Evolutionary conservation across 1,140 invertebrate genomes (phyloP).

Genomic region (Drosophila miranda): DNA sequence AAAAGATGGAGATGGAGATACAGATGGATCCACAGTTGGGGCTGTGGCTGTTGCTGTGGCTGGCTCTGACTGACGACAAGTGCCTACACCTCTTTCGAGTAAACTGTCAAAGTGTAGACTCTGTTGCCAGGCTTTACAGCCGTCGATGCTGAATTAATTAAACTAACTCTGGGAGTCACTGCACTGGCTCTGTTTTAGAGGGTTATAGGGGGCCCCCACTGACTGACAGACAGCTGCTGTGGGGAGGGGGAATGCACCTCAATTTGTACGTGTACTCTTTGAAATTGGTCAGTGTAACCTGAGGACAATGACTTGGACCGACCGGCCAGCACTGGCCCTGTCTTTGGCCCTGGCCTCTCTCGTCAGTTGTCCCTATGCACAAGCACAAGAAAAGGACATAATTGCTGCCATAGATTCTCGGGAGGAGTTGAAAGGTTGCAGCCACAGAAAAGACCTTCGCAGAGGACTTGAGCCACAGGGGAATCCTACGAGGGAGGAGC

Average conservation of each 20-base stretch:
- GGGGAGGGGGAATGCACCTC: slow-evolving; percentile 40
- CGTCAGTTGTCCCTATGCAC: slow-evolving; percentile 27
- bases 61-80: slow-evolving; percentile 67
- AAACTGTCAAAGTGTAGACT: slow-evolving; percentile 65
- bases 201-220: background rate
- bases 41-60: too few relatives aligned
- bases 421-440: slow-evolving; percentile 52
- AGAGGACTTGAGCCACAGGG: background rate
- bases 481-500: background rate
- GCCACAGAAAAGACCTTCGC: slow-evolving; percentile 2
- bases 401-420: slow-evolving; percentile 41
- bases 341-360: slow-evolving; percentile 14
- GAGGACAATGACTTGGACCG: slow-evolving; percentile 54
- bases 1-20: too few relatives aligned
- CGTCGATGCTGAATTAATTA: slow-evolving; percentile 74
- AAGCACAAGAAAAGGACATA: slow-evolving; percentile 52
- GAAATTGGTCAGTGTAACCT: slow-evolving; percentile 73
- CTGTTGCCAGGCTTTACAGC: slow-evolving; percentile 56
- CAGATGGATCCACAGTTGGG: too few relatives aligned
- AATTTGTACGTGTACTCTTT: slow-evolving; percentile 67
- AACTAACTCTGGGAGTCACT: slow-evolving; percentile 58
- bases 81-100: slow-evolving; percentile 76
- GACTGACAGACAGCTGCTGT: slow-evolving; percentile 21
- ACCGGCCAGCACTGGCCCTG: too few relatives aligned
- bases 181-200: slow-evolving; percentile 4